Evolutionary conservation across 2,113 vertebrate genomes (phyloP).

Genomic region (Mirza zaza): DNA sequence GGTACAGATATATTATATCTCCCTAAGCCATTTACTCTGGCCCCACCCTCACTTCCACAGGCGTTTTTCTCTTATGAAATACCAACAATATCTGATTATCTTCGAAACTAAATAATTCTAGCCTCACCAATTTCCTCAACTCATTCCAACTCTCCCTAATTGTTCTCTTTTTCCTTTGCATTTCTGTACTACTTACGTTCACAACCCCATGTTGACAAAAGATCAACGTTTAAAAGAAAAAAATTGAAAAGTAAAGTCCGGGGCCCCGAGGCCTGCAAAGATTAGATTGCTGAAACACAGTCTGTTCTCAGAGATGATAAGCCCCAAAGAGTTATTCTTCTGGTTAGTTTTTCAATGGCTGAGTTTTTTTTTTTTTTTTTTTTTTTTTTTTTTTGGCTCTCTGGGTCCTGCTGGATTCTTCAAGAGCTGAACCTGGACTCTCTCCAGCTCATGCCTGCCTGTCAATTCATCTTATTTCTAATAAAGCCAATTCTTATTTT

Average conservation of each 20-base stretch:
- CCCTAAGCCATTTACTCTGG: background rate
- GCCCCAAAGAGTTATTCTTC: background rate
- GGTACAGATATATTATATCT: background rate
- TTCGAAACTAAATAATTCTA: slow-evolving; percentile 30
- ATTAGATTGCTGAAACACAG: background rate
- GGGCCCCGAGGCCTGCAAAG: background rate
- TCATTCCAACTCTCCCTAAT: background rate
- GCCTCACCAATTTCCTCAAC: background rate
- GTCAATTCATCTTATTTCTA: slow-evolving; percentile 67
- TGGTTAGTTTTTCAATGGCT: background rate
- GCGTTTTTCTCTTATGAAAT: slow-evolving; percentile 10
- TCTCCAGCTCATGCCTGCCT: slow-evolving; percentile 50
- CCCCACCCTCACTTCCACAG: background rate
- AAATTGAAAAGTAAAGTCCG: background rate
- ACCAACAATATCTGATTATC: background rate
- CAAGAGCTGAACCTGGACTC: slow-evolving; percentile 24
- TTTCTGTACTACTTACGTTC: background rate
- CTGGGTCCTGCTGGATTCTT: background rate
- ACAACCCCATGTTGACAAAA: background rate
- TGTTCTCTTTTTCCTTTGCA: background rate
- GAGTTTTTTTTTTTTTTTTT: background rate
- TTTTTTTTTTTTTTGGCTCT: background rate
- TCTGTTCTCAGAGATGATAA: background rate
- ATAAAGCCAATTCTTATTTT: slow-evolving; percentile 75
- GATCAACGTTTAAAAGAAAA: background rate